Percentiles rank a stretch among this genome's conserved stretches.
These are phyloP conservation scores for Falco naumanni DNA, from an alignment of 2,797 vertebrate species.

Conservation along the genomic window DNA sequence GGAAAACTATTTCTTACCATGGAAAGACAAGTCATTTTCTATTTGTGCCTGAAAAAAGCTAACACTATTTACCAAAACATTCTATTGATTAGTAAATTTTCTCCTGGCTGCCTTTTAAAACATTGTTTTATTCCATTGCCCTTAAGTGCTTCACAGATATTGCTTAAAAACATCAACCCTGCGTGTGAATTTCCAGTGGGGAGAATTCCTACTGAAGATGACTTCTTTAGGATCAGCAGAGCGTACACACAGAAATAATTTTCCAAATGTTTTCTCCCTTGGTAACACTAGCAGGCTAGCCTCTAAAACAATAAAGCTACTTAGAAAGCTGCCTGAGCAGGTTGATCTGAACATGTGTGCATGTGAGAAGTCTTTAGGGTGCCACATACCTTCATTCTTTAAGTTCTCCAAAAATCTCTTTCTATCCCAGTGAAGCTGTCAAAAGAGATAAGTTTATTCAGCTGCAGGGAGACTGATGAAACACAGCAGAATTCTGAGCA, in stretches of 20 bases:
- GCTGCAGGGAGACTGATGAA: not conserved
- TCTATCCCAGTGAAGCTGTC: not conserved
- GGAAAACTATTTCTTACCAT: not conserved
- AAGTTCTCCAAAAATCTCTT: not conserved
- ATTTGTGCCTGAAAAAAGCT: not conserved
- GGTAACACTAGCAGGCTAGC: not conserved
- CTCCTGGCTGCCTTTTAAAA: not conserved
- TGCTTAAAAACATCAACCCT: not conserved
- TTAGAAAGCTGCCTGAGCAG: not conserved
- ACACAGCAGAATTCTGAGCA: not conserved
- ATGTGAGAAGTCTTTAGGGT: not conserved
- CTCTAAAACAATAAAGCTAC: not conserved
- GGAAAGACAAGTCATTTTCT: not conserved
- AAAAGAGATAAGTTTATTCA: not conserved
- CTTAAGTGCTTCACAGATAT: not conserved
- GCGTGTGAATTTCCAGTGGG: not conserved
- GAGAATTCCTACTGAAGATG: not conserved
- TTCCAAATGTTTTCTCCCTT: not conserved
- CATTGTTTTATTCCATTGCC: not conserved
- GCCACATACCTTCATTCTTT: constrained; percentile 10
- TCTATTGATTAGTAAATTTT: not conserved
- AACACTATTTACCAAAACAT: not conserved
- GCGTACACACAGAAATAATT: not conserved
- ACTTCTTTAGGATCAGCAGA: not conserved
- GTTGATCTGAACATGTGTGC: not conserved